Evolutionary conservation across 2,888 invertebrate genomes (phyloP), one percentile per base, ranked within the genome.

Genomic region (Pilophorus perplexus): DNA sequence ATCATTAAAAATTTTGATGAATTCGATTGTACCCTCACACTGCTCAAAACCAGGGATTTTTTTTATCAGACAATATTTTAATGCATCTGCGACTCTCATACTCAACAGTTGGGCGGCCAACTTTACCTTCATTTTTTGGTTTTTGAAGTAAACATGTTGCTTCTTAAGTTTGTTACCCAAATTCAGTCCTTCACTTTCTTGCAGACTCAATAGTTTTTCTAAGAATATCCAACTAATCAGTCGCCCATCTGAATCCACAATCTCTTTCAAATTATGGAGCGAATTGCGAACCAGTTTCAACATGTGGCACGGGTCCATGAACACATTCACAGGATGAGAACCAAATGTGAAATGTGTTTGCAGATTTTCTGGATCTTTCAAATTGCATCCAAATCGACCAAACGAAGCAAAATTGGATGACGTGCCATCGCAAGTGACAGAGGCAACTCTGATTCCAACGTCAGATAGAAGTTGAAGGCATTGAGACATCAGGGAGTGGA

Each of bases 251-350:
- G n/a, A n/a, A n/a, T n/a, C n/a, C n/a, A n/a, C n/a, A n/a, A n/a
- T n/a, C n/a, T n/a, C n/a, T n/a, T n/a, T n/a, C n/a, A n/a, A n/a
- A n/a, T n/a, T n/a, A n/a, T n/a, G n/a, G n/a, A n/a, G n/a, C n/a
- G n/a, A n/a, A n/a, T n/a, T n/a, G n/a, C n/a, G n/a, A n/a, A n/a
- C n/a, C n/a, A n/a, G n/a, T n/a, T n/a, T n/a, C n/a, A n/a, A n/a
- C n/a, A n/a, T n/a, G n/a, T n/a, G n/a, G n/a, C n/a, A n/a, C n/a
- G n/a, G n/a, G n/a, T 70, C 68, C 16, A 68, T 8, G n/a, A n/a
- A 23, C 68, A 25, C 48, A 67, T 33, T 72, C 70, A 67, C 16
- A 50, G 38, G 62, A 62, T 67, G 60, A 23, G 60, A 38, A 22
- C 27, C 54, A 46, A 33, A 38, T 37, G 37, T 62, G 28, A 67